phyloP scores from a whole-genome alignment of 2,113 vertebrate genomes.

The Hucho hucho region DNA sequence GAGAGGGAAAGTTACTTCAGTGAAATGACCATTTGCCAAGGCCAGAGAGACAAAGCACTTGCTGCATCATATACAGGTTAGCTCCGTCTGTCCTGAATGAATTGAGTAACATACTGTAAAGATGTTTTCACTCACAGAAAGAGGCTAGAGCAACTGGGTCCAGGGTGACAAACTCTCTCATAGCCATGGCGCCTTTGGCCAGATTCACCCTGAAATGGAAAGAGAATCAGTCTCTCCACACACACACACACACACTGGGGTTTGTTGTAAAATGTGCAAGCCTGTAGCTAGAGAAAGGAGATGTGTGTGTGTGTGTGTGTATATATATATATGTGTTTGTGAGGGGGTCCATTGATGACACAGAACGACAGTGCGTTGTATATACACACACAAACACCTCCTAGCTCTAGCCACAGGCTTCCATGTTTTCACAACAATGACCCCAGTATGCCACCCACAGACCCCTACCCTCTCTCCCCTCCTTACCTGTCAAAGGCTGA shows the following conservation, averaged over 20 bases:
- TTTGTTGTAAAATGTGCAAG: too few species aligned
- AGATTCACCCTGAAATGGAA: slow-evolving; percentile 81
- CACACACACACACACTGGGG: background rate
- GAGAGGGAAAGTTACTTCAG: slow-evolving; percentile 10
- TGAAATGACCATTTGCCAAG: background rate
- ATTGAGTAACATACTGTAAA: background rate
- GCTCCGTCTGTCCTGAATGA: background rate
- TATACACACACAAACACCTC: background rate
- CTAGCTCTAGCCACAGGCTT: background rate
- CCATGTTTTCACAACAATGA: too few species aligned
- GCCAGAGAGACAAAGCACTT: background rate
- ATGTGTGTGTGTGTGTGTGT: too few species aligned
- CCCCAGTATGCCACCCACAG: background rate
- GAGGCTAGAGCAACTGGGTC: slow-evolving; percentile 88
- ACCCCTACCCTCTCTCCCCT: background rate
- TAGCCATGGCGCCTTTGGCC: slow-evolving; percentile 80
- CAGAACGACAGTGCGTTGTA: background rate
- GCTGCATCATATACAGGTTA: background rate
- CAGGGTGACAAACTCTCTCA: slow-evolving; percentile 82
- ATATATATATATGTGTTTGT: too few species aligned
- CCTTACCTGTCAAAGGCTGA: slow-evolving; percentile 93
- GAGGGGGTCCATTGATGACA: too few species aligned
- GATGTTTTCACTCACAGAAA: slow-evolving; percentile 81
- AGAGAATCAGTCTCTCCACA: background rate
- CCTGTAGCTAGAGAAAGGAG: too few species aligned